These are phyloP conservation scores for Pseudonaja textilis DNA, from an alignment of 2,113 vertebrate species.

Conservation along the genomic window DNA sequence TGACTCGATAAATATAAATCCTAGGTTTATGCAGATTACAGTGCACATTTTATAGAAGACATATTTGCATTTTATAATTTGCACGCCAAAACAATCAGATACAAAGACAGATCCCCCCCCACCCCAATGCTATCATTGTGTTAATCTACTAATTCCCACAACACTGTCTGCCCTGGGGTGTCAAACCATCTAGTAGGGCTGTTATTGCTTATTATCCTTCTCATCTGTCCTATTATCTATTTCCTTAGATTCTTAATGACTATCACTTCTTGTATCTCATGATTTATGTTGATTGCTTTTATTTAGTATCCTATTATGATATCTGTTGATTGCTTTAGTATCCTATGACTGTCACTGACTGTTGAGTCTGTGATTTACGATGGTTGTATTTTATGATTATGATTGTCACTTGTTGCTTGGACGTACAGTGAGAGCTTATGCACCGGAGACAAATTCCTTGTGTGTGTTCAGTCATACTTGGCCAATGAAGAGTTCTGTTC, in stretches of 20 bases:
- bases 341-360: neutral
- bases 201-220: neutral
- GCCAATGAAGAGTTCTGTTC: neutral
- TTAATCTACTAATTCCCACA: neutral
- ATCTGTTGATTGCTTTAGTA: neutral
- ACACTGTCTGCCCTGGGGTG: neutral
- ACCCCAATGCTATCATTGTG: neutral
- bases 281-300: neutral
- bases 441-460: neutral
- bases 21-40: neutral
- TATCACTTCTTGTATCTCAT: neutral
- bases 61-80: neutral
- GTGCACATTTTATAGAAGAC: neutral
- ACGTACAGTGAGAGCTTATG: neutral
- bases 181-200: neutral
- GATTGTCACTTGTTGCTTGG: neutral
- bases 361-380: neutral
- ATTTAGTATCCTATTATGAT: neutral
- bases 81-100: neutral
- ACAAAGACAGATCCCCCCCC: neutral
- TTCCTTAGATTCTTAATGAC: neutral
- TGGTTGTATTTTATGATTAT: neutral
- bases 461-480: neutral
- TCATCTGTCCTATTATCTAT: neutral
- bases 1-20: neutral